Evolutionary conservation across 2,888 invertebrate genomes (phyloP).

Genomic region (Pyralis farinalis): DNA sequence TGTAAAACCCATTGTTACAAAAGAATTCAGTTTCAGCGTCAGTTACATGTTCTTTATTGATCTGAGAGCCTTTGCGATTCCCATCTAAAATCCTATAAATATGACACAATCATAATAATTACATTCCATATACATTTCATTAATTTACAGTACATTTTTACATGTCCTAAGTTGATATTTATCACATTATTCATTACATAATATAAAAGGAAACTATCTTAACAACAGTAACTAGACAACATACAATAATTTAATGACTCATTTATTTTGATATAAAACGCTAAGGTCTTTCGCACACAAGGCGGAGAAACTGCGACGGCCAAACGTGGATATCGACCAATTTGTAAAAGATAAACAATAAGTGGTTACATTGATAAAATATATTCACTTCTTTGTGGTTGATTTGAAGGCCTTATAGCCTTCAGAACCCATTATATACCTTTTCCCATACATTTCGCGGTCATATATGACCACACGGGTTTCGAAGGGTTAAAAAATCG

Average conservation of each 20-base stretch:
- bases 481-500: too few relatives aligned
- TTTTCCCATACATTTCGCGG: too few relatives aligned
- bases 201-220: constrained; percentile 38
- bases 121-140: constrained; percentile 52
- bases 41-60: not conserved
- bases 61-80: constrained; percentile 12
- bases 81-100: constrained; percentile 33
- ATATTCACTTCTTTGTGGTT: too few relatives aligned
- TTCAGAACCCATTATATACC: too few relatives aligned
- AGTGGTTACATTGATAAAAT: too few relatives aligned
- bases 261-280: constrained; percentile 12
- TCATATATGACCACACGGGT: too few relatives aligned
- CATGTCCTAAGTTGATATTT: constrained; percentile 52
- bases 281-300: constrained; percentile 6
- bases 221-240: constrained; percentile 54
- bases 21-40: too few relatives aligned
- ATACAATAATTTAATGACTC: constrained; percentile 70
- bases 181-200: constrained; percentile 60
- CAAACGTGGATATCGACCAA: too few relatives aligned
- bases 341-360: too few relatives aligned
- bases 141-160: constrained; percentile 39
- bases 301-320: not conserved
- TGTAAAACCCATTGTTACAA: too few relatives aligned
- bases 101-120: constrained; percentile 53
- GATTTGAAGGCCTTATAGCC: too few relatives aligned